Evolutionary conservation across 2,888 invertebrate species (phyloP).

Genomic region (Boloria euphrosyne): DNA sequence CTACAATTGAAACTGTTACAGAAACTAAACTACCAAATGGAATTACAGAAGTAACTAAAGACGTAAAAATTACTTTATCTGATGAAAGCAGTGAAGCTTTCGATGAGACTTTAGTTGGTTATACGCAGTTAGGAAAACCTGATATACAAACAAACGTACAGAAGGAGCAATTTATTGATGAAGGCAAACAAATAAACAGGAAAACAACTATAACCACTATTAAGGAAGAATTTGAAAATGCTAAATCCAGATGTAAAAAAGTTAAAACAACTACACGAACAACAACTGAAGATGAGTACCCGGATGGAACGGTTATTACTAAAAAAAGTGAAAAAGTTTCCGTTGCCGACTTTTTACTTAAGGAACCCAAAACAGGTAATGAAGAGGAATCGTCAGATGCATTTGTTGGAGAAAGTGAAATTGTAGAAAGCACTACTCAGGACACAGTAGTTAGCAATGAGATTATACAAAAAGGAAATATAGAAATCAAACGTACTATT

Average conservation of each 20-base stretch:
- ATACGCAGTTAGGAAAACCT: conserved; percentile 55
- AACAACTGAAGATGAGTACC: conserved; percentile 65
- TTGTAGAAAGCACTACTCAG: conserved; percentile 67
- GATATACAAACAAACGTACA: conserved; percentile 55
- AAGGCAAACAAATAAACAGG: conserved; percentile 58
- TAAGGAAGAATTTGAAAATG: conserved; percentile 64
- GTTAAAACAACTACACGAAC: conserved; percentile 61
- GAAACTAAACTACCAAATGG: conserved; percentile 66
- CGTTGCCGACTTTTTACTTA: conserved; percentile 62
- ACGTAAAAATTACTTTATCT: conserved; percentile 67
- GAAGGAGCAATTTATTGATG: conserved; percentile 55
- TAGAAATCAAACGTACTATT: conserved; percentile 66
- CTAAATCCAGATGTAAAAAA: conserved; percentile 54
- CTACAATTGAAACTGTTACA: conserved; percentile 65
- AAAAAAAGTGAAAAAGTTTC: conserved; percentile 73
- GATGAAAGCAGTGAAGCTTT: conserved; percentile 60
- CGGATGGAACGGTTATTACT: conserved; percentile 69
- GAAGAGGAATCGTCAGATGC: conserved; percentile 50
- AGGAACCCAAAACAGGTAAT: conserved; percentile 47
- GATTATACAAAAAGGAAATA: conserved; percentile 59
- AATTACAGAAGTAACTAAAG: conserved; percentile 67
- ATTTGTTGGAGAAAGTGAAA: conserved; percentile 61
- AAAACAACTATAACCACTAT: conserved; percentile 65
- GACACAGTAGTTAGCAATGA: conserved; percentile 70
- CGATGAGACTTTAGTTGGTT: conserved; percentile 64